A percentile compares a stretch with the other conserved stretches of the same genome.
Evolutionary conservation across 2,113 vertebrate species (phyloP).

Genomic region (Cichladusa arquata): DNA sequence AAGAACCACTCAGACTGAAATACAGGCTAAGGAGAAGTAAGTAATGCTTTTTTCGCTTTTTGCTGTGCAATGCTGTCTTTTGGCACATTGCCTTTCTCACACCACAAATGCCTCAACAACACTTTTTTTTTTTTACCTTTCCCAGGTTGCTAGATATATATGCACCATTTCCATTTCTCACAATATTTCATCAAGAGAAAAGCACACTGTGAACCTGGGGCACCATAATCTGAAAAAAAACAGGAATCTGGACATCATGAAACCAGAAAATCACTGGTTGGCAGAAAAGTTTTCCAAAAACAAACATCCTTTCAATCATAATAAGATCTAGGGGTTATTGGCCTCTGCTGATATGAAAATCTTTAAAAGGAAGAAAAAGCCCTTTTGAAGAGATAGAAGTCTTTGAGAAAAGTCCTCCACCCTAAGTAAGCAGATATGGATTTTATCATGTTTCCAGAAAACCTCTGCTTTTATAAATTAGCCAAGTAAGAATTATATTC

Average conservation of each 20-base stretch:
- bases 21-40: too few relatives aligned
- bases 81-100: background rate
- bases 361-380: conserved; percentile 20
- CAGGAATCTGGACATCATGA: conserved; percentile 28
- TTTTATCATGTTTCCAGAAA: conserved; percentile 27
- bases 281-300: background rate
- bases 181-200: background rate
- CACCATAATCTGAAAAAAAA: conserved; percentile 15
- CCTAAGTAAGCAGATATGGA: background rate
- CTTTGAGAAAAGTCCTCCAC: conserved; percentile 9
- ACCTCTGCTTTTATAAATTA: background rate
- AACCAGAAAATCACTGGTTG: background rate
- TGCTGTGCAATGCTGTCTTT: too few relatives aligned
- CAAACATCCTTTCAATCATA: conserved; percentile 22
- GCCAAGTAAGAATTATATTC: background rate
- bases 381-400: background rate
- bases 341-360: conserved; percentile 31
- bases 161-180: background rate
- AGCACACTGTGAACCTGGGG: background rate
- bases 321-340: conserved; percentile 12
- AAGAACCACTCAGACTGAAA: background rate
- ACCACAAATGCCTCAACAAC: background rate
- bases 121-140: background rate
- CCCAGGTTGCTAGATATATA: background rate
- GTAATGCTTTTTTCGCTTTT: too few relatives aligned